These are phyloP conservation scores for Stegodyphus dumicola DNA, from an alignment of 1,140 invertebrate genomes.

Conservation along the genomic window DNA sequence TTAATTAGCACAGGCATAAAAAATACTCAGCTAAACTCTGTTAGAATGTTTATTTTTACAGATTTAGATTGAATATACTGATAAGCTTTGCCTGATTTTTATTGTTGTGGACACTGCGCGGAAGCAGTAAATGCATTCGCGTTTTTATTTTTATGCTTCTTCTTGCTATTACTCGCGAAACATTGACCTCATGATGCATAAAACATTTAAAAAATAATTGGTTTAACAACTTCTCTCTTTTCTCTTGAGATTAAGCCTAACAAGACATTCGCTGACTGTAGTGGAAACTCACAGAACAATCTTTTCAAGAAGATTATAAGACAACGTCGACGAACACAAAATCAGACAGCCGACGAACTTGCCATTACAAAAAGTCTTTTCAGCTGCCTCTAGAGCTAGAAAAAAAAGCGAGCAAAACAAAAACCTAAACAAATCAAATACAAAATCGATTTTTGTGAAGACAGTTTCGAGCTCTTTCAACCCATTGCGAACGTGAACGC, in stretches of 20 bases:
- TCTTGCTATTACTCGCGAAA: neutral
- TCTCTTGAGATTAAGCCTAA: slow-evolving; percentile 28
- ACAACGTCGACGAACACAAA: slow-evolving; percentile 11
- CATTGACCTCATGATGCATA: slow-evolving; percentile 19
- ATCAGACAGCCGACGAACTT: slow-evolving; percentile 10
- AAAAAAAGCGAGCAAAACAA: neutral
- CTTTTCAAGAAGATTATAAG: slow-evolving; percentile 33
- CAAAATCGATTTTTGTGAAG: neutral
- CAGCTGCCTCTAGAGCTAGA: neutral
- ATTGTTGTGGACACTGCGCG: no score
- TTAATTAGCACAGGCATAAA: no score
- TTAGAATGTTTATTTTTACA: no score
- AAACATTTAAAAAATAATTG: slow-evolving; percentile 41
- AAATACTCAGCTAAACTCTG: no score
- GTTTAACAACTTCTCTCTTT: slow-evolving; percentile 23
- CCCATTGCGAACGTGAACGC: slow-evolving; percentile 6
- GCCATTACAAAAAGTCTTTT: slow-evolving; percentile 4
- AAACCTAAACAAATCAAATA: neutral
- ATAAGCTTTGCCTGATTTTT: no score
- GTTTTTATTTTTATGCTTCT: no score
- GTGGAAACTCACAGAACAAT: slow-evolving; percentile 17
- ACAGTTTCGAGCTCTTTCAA: neutral
- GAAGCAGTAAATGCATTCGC: no score
- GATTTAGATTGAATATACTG: no score
- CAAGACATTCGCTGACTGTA: neutral